Base-by-base conservation (phyloP, 2,797 vertebrate genomes). In the Silurus lanzhouensis region DNA sequence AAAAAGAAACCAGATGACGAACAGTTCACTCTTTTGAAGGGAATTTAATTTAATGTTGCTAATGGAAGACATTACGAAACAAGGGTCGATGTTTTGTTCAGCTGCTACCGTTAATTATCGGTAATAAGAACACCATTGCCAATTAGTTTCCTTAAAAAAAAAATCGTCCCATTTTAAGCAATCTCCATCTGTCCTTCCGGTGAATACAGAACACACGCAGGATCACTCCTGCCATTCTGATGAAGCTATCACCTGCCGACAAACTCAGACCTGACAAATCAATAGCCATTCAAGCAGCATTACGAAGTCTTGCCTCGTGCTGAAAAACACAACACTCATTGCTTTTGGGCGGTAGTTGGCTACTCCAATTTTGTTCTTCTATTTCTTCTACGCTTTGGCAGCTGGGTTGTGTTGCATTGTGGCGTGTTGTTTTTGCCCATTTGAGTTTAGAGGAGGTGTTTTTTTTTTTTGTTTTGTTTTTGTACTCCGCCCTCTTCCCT, bases 251-350 rank as follows among this genome's bases (percentile, higher is more conserved):
- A 84, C 85, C 85, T 71, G 86, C 81, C 85, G 61, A 84, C 89
- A 88, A 90, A 87, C 52, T 74, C 61, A 82, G 57, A 76, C 74
- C 80, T 82, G 71, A 84, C 88, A 87, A 90, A 91, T 93, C 90
- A 92, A 91, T 89, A 91, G 78, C 83, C 85, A 89, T 91, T 89
- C 89, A 78, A 90, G 89, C 85, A 81, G 61, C 87, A 84, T 86
- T 83, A 87, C 68, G 86, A 86, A 89, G 72, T 77, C 86, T 75
- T 81, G 86, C 83, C 85, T 85, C 78, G 60, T 74, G 88, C 71
- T 64, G 71, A 81, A 84, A 61, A 87, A 80, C 67, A 84, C 82
- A 80, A n/a, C 71, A 75, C 61, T 82, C 72, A 72, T 70, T 83
- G 71, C 75, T 81, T 67, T 13, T 60, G 64, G 75, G 80, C 85